phyloP scores from a whole-genome alignment of 2,113 vertebrate genomes.

The Burhinus oedicnemus region DNA sequence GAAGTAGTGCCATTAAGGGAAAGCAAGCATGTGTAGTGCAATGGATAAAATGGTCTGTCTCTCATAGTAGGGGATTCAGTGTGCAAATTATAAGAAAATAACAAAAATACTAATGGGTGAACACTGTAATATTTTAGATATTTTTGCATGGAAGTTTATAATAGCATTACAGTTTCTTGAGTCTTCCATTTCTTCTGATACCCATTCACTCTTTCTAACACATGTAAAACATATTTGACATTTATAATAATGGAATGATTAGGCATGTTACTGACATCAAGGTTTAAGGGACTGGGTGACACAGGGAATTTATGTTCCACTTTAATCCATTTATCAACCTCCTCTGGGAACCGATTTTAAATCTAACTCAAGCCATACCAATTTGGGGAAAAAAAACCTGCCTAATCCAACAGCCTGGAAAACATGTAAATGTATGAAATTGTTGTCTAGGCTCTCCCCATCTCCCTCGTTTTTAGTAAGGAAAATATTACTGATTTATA shows the following conservation, averaged over 20 bases:
- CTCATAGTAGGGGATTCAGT: neutral
- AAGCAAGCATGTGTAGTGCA: neutral
- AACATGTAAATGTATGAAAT: slow-evolving; percentile 19
- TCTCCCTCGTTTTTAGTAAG: neutral
- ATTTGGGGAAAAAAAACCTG: neutral
- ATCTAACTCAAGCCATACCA: slow-evolving; percentile 61
- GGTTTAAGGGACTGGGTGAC: slow-evolving; percentile 69
- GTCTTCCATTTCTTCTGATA: slow-evolving; percentile 43
- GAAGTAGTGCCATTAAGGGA: neutral
- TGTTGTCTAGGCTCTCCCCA: neutral
- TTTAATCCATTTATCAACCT: slow-evolving; percentile 72
- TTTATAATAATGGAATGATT: slow-evolving; percentile 74
- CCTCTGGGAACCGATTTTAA: slow-evolving; percentile 67
- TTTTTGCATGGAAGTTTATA: neutral
- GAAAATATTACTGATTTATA: neutral
- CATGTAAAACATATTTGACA: slow-evolving; percentile 67
- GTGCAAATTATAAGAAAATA: neutral
- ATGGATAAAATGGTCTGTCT: neutral
- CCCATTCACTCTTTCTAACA: slow-evolving; percentile 40
- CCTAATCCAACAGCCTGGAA: slow-evolving; percentile 27
- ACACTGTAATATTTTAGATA: neutral
- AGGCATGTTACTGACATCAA: slow-evolving; percentile 72
- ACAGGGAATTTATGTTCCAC: slow-evolving; percentile 71
- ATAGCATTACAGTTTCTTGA: slow-evolving; percentile 17
- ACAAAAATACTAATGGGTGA: neutral